Base-by-base conservation (phyloP, 2,888 invertebrate genomes). In the Neocrepidodera transversa region DNA sequence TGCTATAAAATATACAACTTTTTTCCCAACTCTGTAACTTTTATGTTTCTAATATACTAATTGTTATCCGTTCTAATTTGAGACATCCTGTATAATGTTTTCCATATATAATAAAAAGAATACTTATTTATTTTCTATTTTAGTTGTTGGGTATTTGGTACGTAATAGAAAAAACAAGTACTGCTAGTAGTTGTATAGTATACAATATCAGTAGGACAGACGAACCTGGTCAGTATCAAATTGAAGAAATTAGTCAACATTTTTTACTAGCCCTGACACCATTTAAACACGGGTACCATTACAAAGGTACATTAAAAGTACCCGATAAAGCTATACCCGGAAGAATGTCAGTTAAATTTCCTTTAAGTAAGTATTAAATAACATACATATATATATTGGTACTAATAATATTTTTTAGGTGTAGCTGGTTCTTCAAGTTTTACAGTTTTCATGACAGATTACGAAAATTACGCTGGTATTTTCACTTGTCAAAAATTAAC, bases 81-180 rank as follows among this genome's bases (percentile, higher is more conserved):
- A n/a, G n/a, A n/a, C n/a, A n/a, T n/a, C n/a, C n/a, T n/a, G n/a
- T n/a, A n/a, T n/a, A n/a, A n/a, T n/a, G n/a, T n/a, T n/a, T n/a
- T n/a, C n/a, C n/a, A n/a, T n/a, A n/a, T n/a, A n/a, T 58, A 23
- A 23, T 17, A 3, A 38, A 14, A 17, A 38, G 13, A 16, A 8
- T 17, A 10, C 3, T 17, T 18, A n/a, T 36, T 2, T 23, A 23
- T 65, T 80, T 36, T 36, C 1, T 23, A 23, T 65, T 80, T 47
- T 79, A 92, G 92, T 84, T 92, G 78, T 78, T 92, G 58, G 92
- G 92, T 0, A 78, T 88, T 11, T 93, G 92, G 92, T 90, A 89
- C 77, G 92, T 89, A 10, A 85, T 92, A 32, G 89, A 92, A 78
- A 92, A 92, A 79, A 92, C 92, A 1, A 88, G 90, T 5, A 92